Conservation (phyloP, 2,888 invertebrate species). For the Idaea dimidiata region DNA sequence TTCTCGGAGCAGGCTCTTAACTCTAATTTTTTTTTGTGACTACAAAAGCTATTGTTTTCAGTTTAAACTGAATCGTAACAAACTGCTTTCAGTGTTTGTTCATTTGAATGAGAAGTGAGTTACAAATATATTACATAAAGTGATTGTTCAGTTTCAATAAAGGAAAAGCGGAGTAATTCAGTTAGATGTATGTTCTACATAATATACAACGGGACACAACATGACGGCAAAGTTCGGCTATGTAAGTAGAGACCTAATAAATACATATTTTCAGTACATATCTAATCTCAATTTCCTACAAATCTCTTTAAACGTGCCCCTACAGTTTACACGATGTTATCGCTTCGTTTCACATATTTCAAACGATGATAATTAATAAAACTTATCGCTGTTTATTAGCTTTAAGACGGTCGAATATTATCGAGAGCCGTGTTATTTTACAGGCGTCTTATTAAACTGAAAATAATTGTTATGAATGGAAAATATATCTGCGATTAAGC, state of each 20-base stretch:
- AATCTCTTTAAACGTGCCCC: neutral
- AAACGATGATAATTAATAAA: neutral
- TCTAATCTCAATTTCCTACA: neutral
- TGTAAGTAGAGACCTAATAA: constrained; percentile 55
- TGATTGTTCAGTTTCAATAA: constrained; percentile 72
- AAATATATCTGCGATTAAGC: constrained; percentile 33
- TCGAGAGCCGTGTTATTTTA: neutral
- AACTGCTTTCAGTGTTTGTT: constrained; percentile 71
- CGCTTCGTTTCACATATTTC: neutral
- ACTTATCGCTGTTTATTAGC: neutral
- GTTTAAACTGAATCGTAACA: constrained; percentile 52
- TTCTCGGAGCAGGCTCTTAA: constrained; percentile 59
- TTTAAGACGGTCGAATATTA: neutral
- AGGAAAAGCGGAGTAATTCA: constrained; percentile 72
- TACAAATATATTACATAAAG: constrained; percentile 74
- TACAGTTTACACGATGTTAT: neutral
- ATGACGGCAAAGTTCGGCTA: constrained; percentile 82
- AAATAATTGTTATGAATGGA: constrained; percentile 38
- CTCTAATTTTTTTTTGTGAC: constrained; percentile 57
- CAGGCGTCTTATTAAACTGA: neutral
- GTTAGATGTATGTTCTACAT: constrained; percentile 79
- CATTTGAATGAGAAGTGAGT: constrained; percentile 69
- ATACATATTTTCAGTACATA: constrained; percentile 4
- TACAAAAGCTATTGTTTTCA: constrained; percentile 76
- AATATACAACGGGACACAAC: constrained; percentile 81